phyloP scores from a whole-genome alignment of 2,113 vertebrate genomes.

The Hypomesus transpacificus region DNA sequence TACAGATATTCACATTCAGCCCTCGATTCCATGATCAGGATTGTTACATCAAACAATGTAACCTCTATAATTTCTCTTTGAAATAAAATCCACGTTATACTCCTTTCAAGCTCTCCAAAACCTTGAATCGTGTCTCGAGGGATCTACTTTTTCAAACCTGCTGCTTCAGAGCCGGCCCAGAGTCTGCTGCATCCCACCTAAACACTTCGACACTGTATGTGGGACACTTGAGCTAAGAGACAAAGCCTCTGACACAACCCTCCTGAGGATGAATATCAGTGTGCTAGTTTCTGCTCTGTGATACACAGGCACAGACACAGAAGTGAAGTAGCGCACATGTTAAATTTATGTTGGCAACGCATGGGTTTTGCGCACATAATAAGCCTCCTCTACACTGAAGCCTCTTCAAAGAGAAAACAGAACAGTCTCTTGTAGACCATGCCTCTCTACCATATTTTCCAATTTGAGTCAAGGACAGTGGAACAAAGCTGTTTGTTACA shows the following conservation, averaged over 20 bases:
- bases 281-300: constrained; percentile 34
- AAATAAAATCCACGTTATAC: constrained; percentile 69
- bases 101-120: constrained; percentile 56
- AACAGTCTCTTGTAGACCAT: neutral
- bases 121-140: constrained; percentile 67
- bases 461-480: too few species aligned
- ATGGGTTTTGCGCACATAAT: constrained; percentile 35
- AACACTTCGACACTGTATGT: constrained; percentile 61
- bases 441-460: too few species aligned
- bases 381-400: constrained; percentile 12
- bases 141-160: constrained; percentile 61
- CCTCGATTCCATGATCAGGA: constrained; percentile 48
- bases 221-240: constrained; percentile 64
- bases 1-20: constrained; percentile 57
- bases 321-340: constrained; percentile 54
- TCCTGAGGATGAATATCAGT: constrained; percentile 38
- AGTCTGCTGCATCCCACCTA: constrained; percentile 56
- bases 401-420: neutral
- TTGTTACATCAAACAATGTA: constrained; percentile 62
- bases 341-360: constrained; percentile 53
- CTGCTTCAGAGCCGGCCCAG: constrained; percentile 58
- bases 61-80: constrained; percentile 71
- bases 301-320: constrained; percentile 42
- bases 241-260: constrained; percentile 53
- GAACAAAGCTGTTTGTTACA: too few species aligned